A percentile compares a stretch with the other conserved stretches of the same genome.
These are phyloP conservation scores for Thelaira solivaga DNA, from an alignment of 2,888 invertebrate genomes.

Conservation along the genomic window DNA sequence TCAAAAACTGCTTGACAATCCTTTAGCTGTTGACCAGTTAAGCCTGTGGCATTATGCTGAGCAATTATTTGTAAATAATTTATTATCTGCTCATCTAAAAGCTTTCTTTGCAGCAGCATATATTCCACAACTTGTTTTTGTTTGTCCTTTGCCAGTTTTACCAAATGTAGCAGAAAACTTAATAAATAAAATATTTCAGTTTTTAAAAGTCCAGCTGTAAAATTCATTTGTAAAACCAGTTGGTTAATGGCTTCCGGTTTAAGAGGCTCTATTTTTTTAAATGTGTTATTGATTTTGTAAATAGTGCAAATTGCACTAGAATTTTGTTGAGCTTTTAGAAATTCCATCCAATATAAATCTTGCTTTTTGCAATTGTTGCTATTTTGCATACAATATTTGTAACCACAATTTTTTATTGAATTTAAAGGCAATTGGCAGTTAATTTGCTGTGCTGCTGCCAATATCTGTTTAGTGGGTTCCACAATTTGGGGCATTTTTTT, in stretches of 20 bases:
- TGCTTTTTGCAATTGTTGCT: neutral
- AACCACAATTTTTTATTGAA: slow-evolving; percentile 1
- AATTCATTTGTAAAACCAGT: slow-evolving; percentile 9
- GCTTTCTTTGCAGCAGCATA: neutral
- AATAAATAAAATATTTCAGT: slow-evolving; percentile 39
- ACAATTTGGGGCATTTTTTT: neutral
- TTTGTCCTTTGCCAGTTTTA: neutral
- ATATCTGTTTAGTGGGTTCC: neutral
- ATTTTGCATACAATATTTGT: neutral
- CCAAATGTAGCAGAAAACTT: slow-evolving; percentile 34
- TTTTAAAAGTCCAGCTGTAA: neutral
- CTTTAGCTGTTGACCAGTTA: neutral
- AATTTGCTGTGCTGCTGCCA: neutral
- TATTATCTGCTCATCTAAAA: slow-evolving; percentile 13
- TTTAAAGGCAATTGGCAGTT: slow-evolving; percentile 10
- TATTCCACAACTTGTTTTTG: slow-evolving; percentile 24
- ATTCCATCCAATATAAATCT: slow-evolving; percentile 33
- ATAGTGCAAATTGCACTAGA: slow-evolving; percentile 43
- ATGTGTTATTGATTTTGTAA: slow-evolving; percentile 37
- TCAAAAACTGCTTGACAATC: slow-evolving; percentile 9
- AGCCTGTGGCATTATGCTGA: slow-evolving; percentile 4
- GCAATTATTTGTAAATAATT: slow-evolving; percentile 34
- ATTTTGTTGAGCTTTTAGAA: slow-evolving; percentile 27
- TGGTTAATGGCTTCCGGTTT: neutral
- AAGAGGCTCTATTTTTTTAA: slow-evolving; percentile 3